Evolutionary conservation across 2,113 vertebrate species (phyloP).

Genomic region (Lepus europaeus): DNA sequence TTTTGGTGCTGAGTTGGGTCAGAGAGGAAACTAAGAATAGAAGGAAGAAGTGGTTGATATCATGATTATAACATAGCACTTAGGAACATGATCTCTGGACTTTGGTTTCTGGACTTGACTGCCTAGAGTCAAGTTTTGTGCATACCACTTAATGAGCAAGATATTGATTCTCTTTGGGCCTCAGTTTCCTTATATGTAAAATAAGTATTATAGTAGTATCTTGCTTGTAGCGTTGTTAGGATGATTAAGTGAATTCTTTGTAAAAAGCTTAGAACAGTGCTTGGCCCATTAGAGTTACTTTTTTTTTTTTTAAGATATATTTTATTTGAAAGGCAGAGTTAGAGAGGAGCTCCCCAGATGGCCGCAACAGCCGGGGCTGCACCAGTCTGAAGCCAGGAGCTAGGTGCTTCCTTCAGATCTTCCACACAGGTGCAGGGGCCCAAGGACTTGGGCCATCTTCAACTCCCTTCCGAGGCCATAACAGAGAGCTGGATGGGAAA

Average conservation of each 20-base stretch:
- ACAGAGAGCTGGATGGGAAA: no score
- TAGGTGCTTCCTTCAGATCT: no score
- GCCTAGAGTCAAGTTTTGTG: not conserved
- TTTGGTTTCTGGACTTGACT: not conserved
- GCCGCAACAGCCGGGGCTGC: no score
- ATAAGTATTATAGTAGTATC: not conserved
- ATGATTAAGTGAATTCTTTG: not conserved
- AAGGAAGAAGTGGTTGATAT: constrained; percentile 18
- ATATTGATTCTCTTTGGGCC: not conserved
- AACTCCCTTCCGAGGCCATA: no score
- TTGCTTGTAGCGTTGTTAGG: not conserved
- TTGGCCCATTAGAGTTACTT: not conserved
- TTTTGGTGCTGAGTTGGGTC: constrained; percentile 17
- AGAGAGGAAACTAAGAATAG: not conserved
- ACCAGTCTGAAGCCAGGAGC: no score
- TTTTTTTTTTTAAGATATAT: not conserved
- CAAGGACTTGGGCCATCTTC: no score
- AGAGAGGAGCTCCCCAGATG: no score
- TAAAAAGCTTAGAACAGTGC: not conserved
- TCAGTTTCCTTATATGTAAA: constrained; percentile 36
- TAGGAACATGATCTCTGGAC: not conserved
- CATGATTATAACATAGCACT: not conserved
- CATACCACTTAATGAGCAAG: not conserved
- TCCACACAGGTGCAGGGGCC: no score
- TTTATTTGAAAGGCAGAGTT: not conserved